phyloP scores from a whole-genome alignment of 2,113 vertebrate genomes.

The Balaeniceps rex region DNA sequence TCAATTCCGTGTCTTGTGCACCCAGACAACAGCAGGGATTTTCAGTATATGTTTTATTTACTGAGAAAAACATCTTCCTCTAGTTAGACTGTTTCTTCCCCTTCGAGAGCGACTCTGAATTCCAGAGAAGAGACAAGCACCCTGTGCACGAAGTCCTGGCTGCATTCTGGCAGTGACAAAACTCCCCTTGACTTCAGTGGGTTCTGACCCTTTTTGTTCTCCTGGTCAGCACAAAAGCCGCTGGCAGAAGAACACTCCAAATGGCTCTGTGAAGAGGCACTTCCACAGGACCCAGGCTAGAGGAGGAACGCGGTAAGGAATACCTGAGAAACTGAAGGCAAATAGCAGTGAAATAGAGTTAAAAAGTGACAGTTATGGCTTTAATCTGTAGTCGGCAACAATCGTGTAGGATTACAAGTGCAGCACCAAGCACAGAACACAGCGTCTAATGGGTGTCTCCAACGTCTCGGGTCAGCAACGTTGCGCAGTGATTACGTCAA shows the following conservation, averaged over 20 bases:
- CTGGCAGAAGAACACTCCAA: too few relatives aligned
- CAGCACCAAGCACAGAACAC: not conserved
- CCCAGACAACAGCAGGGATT: not conserved
- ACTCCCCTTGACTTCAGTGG: not conserved
- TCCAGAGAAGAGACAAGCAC: not conserved
- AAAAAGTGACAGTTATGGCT: not conserved
- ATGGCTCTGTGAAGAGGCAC: not conserved
- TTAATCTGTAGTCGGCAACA: not conserved
- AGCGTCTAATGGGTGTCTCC: too few relatives aligned
- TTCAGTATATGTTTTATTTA: not conserved
- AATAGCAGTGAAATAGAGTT: too few relatives aligned
- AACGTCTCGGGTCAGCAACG: not conserved
- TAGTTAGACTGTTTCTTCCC: not conserved
- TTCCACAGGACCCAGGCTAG: not conserved
- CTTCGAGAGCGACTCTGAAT: not conserved
- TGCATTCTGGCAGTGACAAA: not conserved
- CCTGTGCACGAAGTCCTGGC: not conserved
- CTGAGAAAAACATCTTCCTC: not conserved
- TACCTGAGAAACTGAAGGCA: not conserved
- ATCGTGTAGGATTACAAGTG: too few relatives aligned
- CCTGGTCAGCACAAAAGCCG: too few relatives aligned
- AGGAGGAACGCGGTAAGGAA: not conserved
- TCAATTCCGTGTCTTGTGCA: too few relatives aligned
- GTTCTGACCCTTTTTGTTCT: not conserved
- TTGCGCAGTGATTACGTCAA: not conserved